Base-by-base conservation (phyloP, 2,797 vertebrate genomes). In the Aplochiton taeniatus region DNA sequence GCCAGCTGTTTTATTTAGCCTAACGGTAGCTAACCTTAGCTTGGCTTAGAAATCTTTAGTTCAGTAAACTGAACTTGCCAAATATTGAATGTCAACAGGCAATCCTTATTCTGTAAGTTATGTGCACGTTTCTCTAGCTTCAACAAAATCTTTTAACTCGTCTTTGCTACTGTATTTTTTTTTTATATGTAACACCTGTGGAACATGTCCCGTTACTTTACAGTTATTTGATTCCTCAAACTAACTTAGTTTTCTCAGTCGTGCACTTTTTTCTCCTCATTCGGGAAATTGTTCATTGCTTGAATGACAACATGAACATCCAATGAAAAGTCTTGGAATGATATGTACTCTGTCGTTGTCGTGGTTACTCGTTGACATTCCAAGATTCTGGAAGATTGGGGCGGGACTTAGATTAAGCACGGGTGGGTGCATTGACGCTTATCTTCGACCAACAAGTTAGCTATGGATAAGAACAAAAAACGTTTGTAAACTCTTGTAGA, bases 371-470 rank as follows among this genome's bases (percentile, higher is more conserved):
- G 50, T 79, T 78, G 72, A 84, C 86, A 86, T 87, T 89, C 86
- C 83, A 81, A 74, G 81, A 83, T 82, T 76, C 12, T 84, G 86
- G 80, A 77, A 70, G 65, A 61, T 6, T 19, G 63, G 74, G 92
- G 91, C 85, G 91, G 90, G 87, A 68, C 79, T 12, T 50, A 0
- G n/a, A 41, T 61, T 65, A 47, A 93, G 90, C 93, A 93, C 5
- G 91, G 78, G 76, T 83, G 92, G 69, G 63, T 90, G 88, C 81
- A 59, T 56, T 66, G 60, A 50, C 56, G 47, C 52, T 67, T 13
- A 50, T 61, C 61, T 77, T 75, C 50, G 45, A 66, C 54, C 64
- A 59, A 75, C 68, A 53, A 81, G 64, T 75, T 19, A 81, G 64
- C 74, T 19, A 76, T 70, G 68, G 68, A 43, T n/a, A 65, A 74